Evolutionary conservation across 2,888 invertebrate species (phyloP).

Genomic region (Ormia ochracea): DNA sequence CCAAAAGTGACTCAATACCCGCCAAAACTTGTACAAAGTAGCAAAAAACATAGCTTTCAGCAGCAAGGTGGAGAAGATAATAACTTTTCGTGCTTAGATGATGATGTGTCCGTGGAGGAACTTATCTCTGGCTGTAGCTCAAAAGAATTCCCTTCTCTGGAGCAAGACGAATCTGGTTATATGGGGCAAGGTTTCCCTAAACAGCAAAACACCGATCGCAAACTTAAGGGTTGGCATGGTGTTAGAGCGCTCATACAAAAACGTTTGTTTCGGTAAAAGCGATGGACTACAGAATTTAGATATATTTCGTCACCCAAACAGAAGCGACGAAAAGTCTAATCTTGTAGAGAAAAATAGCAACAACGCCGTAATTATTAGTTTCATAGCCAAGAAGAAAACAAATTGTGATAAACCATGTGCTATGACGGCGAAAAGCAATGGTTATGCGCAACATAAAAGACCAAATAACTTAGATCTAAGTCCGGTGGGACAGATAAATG

Average conservation of each 20-base stretch:
- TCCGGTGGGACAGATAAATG: conserved; percentile 64
- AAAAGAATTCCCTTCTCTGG: conserved; percentile 64
- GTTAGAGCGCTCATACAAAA: conserved; percentile 76
- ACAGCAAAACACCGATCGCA: conserved; percentile 76
- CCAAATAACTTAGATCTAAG: conserved; percentile 75
- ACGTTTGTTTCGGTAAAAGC: conserved; percentile 75
- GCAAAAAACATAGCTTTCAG: conserved; percentile 76
- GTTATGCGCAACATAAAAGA: conserved; percentile 60
- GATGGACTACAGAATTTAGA: conserved; percentile 62
- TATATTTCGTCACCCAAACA: conserved; percentile 61
- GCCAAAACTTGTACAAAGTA: conserved; percentile 74
- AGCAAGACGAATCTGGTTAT: conserved; percentile 58
- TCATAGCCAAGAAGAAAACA: conserved; percentile 54
- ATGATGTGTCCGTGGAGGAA: conserved; percentile 76
- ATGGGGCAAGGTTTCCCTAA: conserved; percentile 77
- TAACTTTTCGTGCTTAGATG: conserved; percentile 74
- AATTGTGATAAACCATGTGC: conserved; percentile 52
- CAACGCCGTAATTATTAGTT: conserved; percentile 59
- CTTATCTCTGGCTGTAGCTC: conserved; percentile 69
- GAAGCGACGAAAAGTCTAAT: conserved; percentile 75
- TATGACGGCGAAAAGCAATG: conserved; percentile 29
- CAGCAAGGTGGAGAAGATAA: conserved; percentile 71
- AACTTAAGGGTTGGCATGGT: conserved; percentile 76
- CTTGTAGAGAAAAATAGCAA: conserved; percentile 69
- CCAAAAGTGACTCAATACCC: conserved; percentile 69